A percentile compares a stretch with the other conserved stretches of the same genome.
Evolutionary conservation across 2,113 vertebrate species (phyloP).

Genomic region (Rhea americana): DNA sequence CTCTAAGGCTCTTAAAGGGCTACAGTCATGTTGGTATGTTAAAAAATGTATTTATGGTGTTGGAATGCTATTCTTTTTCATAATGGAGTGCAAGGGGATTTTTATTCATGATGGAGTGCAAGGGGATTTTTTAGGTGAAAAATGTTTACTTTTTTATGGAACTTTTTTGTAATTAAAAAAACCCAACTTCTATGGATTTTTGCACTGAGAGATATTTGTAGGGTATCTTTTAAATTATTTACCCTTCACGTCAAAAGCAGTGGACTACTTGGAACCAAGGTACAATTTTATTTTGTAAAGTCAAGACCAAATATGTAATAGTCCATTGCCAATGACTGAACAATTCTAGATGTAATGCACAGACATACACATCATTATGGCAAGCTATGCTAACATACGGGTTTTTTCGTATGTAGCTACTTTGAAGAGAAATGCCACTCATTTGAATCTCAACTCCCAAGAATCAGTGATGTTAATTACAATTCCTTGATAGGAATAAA

Average conservation of each 20-base stretch:
- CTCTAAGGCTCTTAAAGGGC: constrained; percentile 21
- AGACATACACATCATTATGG: neutral
- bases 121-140: constrained; percentile 22
- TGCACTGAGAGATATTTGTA: constrained; percentile 40
- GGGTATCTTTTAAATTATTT: neutral
- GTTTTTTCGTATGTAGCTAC: neutral
- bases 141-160: constrained; percentile 2
- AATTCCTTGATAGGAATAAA: neutral
- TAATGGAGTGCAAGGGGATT: constrained; percentile 10
- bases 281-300: constrained; percentile 13
- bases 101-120: neutral
- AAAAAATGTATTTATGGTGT: constrained; percentile 12
- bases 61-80: constrained; percentile 6
- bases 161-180: constrained; percentile 25
- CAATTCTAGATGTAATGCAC: neutral
- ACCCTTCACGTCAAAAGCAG: constrained; percentile 19
- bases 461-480: neutral
- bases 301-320: neutral
- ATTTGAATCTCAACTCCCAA: neutral
- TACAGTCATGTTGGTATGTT: neutral
- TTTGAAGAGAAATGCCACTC: neutral
- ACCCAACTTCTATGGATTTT: constrained; percentile 38
- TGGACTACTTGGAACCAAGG: constrained; percentile 4
- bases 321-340: neutral
- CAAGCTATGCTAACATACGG: neutral